A percentile compares a stretch with the other conserved stretches of the same genome.
phyloP scores from a whole-genome alignment of 2,113 vertebrate genomes.

The Oryzias curvinotus region DNA sequence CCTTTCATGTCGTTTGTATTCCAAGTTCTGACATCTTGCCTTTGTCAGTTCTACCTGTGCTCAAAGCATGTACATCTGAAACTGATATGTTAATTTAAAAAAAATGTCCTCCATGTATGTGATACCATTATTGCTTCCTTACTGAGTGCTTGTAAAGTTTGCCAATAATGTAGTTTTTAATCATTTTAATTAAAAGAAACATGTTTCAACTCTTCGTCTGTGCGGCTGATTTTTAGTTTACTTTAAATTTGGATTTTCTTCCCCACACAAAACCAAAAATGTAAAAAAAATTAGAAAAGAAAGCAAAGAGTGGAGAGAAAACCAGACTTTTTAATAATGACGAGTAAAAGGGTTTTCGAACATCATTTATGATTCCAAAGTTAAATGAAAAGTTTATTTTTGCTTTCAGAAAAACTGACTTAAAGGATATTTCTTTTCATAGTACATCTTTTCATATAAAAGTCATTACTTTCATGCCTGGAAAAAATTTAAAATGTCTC shows the following conservation, averaged over 20 bases:
- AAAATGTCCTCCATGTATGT: constrained; percentile 71
- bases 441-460: too few relatives aligned
- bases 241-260: not conserved
- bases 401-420: too few relatives aligned
- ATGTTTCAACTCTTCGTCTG: constrained; percentile 51
- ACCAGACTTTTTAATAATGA: too few relatives aligned
- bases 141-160: constrained; percentile 80
- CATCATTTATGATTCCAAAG: too few relatives aligned
- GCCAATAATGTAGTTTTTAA: constrained; percentile 81
- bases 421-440: too few relatives aligned
- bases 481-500: too few relatives aligned
- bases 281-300: not conserved
- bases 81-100: constrained; percentile 77
- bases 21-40: constrained; percentile 40
- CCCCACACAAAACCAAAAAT: not conserved
- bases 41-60: constrained; percentile 55
- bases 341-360: too few relatives aligned
- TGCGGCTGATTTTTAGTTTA: constrained; percentile 12
- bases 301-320: too few relatives aligned
- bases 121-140: constrained; percentile 70
- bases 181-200: constrained; percentile 82
- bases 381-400: too few relatives aligned
- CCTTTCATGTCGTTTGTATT: constrained; percentile 46
- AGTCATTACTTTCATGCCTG: too few relatives aligned
- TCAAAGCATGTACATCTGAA: constrained; percentile 78